Conservation (phyloP, 2,797 vertebrate genomes). For the Falco cherrug region DNA sequence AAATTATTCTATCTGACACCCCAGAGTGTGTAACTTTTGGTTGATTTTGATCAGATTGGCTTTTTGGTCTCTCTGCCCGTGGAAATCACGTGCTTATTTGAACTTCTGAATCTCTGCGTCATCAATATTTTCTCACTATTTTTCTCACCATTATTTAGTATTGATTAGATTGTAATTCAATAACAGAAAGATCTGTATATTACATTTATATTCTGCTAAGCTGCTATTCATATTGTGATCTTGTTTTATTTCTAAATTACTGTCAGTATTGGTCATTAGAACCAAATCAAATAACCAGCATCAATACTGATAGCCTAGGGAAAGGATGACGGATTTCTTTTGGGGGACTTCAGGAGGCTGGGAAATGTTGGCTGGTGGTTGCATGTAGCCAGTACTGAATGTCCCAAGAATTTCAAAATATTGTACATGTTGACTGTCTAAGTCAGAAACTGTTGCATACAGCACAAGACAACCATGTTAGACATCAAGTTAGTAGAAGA, state of each 20-base stretch:
- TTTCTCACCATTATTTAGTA: neutral
- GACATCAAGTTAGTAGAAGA: neutral
- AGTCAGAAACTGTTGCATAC: neutral
- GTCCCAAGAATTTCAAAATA: neutral
- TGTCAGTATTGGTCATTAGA: fast-evolving
- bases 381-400: slow-evolving; percentile 4
- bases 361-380: neutral
- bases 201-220: neutral
- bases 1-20: neutral
- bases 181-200: neutral
- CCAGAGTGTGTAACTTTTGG: neutral
- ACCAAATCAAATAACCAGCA: neutral
- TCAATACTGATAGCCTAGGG: neutral
- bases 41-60: neutral
- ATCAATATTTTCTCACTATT: neutral
- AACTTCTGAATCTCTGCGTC: neutral
- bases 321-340: neutral
- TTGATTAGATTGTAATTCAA: neutral
- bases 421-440: neutral
- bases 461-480: fast-evolving
- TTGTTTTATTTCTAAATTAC: neutral
- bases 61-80: neutral
- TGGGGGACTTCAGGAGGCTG: neutral
- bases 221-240: neutral
- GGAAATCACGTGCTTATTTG: neutral